These are phyloP conservation scores for Lagocephalus sceleratus DNA, from an alignment of 2,797 vertebrate genomes.

Conservation along the genomic window DNA sequence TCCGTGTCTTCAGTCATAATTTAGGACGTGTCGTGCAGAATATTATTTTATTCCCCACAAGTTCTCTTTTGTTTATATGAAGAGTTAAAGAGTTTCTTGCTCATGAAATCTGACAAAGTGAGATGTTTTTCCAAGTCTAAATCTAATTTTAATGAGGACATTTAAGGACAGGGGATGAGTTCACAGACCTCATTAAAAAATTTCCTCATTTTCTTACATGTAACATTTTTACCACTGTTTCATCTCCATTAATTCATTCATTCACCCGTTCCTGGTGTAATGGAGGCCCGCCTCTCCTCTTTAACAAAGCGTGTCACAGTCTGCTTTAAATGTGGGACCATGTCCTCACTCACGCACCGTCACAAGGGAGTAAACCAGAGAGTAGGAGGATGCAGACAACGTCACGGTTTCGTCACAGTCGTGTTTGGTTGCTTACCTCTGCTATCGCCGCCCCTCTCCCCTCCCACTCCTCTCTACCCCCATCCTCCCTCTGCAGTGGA, in stretches of 20 bases:
- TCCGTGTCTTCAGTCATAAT: slow-evolving; percentile 24
- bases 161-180: neutral
- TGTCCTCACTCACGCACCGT: slow-evolving; percentile 54
- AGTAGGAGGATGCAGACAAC: slow-evolving; percentile 50
- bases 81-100: no score
- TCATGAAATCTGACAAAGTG: slow-evolving; percentile 3
- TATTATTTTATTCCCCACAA: no score
- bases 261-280: slow-evolving; percentile 13
- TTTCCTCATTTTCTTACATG: slow-evolving; percentile 7
- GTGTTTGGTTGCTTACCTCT: slow-evolving; percentile 70
- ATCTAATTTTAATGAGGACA: slow-evolving; percentile 1
- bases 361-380: slow-evolving; percentile 64
- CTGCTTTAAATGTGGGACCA: slow-evolving; percentile 53
- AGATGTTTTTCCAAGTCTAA: slow-evolving; percentile 17
- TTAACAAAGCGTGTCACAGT: slow-evolving; percentile 34
- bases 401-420: slow-evolving; percentile 66
- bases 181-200: neutral
- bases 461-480: slow-evolving; percentile 62
- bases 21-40: slow-evolving; percentile 18
- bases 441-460: slow-evolving; percentile 55
- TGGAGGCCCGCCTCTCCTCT: slow-evolving; percentile 14
- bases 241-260: neutral
- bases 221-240: neutral
- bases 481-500: slow-evolving; percentile 80
- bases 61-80: no score